Conservation (phyloP, 2,797 vertebrate species). For the Heterohyrax brucei region DNA sequence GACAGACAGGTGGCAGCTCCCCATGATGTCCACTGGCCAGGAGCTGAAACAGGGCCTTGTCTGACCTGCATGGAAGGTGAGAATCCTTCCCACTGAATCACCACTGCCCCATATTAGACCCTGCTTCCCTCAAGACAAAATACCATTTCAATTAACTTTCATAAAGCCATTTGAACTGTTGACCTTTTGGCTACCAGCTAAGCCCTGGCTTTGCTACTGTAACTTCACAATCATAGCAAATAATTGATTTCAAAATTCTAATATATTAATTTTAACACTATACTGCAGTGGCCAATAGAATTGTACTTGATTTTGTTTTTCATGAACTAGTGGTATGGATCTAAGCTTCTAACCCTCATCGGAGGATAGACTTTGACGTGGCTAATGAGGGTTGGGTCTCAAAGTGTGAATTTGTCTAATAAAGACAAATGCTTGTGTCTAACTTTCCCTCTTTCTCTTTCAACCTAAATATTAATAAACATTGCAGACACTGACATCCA, state of each 20-base stretch:
- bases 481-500: slow-evolving; percentile 35
- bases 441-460: not conserved
- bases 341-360: slow-evolving; percentile 59
- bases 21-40: too few species aligned
- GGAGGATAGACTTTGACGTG: slow-evolving; percentile 69
- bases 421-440: not conserved
- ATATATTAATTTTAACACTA: not conserved
- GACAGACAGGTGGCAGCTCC: too few species aligned
- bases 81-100: too few species aligned
- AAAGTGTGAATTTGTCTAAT: not conserved
- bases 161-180: not conserved
- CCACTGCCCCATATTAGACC: not conserved
- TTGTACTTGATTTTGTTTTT: not conserved
- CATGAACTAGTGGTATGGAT: slow-evolving; percentile 72
- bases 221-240: slow-evolving; percentile 16
- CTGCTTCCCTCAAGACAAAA: not conserved
- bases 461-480: slow-evolving; percentile 57
- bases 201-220: not conserved
- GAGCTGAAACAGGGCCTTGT: too few species aligned
- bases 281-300: not conserved
- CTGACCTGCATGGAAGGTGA: too few species aligned
- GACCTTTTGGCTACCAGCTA: too few species aligned
- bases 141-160: not conserved
- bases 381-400: not conserved
- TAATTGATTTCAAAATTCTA: not conserved